phyloP scores from a whole-genome alignment of 2,113 vertebrate species.

The Tragelaphus strepsiceros region DNA sequence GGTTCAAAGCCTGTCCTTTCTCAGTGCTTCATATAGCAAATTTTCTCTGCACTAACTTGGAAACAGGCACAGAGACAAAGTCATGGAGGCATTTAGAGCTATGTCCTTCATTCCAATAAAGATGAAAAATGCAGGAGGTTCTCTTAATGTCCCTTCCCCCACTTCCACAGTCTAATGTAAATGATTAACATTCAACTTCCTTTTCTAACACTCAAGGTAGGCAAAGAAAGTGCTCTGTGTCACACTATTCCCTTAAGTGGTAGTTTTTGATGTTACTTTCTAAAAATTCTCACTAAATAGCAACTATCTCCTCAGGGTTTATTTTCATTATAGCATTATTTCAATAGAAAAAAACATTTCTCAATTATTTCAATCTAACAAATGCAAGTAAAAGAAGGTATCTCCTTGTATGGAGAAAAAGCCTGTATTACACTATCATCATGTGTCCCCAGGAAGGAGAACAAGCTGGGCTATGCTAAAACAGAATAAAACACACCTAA shows the following conservation, averaged over 20 bases:
- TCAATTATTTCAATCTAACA: slow-evolving; percentile 24
- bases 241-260: background rate
- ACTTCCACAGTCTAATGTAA: background rate
- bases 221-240: background rate
- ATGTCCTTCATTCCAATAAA: background rate
- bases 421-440: background rate
- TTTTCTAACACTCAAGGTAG: background rate
- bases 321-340: background rate
- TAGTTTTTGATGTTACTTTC: background rate
- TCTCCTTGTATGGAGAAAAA: background rate
- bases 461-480: background rate
- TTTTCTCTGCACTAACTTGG: background rate
- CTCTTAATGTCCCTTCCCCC: background rate
- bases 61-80: background rate
- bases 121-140: background rate
- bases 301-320: slow-evolving; percentile 26
- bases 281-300: slow-evolving; percentile 10
- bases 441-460: background rate
- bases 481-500: background rate
- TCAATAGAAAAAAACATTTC: background rate
- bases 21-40: background rate
- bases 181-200: background rate
- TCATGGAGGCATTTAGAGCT: background rate
- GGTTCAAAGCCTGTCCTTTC: background rate
- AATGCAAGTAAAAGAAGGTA: background rate